These are phyloP conservation scores for Cephalopachus bancanus DNA, from an alignment of 2,797 vertebrate species.

Conservation along the genomic window DNA sequence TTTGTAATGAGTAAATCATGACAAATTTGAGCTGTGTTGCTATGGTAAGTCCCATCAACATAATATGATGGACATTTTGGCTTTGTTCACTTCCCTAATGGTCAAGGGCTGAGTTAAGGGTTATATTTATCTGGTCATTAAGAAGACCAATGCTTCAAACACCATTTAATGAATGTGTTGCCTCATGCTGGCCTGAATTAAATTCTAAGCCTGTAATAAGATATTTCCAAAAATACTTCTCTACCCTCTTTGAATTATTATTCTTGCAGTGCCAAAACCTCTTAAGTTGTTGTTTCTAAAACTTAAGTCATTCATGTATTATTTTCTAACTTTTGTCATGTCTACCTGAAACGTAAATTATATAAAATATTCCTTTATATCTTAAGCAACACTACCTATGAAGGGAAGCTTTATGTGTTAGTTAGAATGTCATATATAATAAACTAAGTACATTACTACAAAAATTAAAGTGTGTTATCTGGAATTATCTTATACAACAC, in stretches of 20 bases:
- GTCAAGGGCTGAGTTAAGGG: neutral
- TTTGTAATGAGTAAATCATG: neutral
- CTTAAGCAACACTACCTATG: neutral
- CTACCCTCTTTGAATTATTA: neutral
- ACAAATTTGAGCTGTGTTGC: neutral
- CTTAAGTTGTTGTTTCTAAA: neutral
- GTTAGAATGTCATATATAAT: constrained; percentile 1
- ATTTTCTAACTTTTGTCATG: neutral
- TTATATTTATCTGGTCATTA: neutral
- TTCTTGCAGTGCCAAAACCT: neutral
- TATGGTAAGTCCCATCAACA: neutral
- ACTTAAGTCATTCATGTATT: neutral
- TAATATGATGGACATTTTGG: neutral
- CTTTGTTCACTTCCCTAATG: neutral
- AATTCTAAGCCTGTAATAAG: neutral
- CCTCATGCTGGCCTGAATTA: neutral
- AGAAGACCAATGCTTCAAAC: neutral
- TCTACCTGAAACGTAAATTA: constrained; percentile 3
- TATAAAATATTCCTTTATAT: constrained; percentile 26
- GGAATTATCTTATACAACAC: neutral
- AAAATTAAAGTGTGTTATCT: neutral
- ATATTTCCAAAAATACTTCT: neutral
- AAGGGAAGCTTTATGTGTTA: neutral
- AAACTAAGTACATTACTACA: neutral
- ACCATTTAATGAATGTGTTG: neutral